Conservation (phyloP, 2,113 vertebrate genomes). For the Cephalopholis sonnerati region DNA sequence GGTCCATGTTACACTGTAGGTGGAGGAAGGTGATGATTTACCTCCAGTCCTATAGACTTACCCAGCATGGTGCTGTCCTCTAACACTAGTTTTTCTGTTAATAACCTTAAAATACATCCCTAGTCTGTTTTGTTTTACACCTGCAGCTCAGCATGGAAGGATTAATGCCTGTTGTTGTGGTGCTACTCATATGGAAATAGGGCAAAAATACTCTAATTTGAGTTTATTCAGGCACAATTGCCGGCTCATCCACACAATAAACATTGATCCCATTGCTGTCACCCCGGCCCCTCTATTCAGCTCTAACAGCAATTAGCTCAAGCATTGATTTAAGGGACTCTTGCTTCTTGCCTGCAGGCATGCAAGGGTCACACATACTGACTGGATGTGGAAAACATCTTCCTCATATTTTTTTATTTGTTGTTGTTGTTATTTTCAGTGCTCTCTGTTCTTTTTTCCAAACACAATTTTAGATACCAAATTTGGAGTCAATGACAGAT, state of each 20-base stretch:
- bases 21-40: conserved; percentile 46
- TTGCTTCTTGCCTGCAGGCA: conserved; percentile 64
- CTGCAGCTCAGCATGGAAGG: conserved; percentile 86
- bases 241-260: conserved; percentile 93
- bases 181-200: conserved; percentile 93
- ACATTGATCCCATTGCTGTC: conserved; percentile 93
- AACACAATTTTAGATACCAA: too few relatives aligned
- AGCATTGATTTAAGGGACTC: conserved; percentile 63
- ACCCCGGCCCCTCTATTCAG: conserved; percentile 82
- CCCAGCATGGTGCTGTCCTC: conserved; percentile 55
- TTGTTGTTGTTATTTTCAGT: not conserved
- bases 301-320: conserved; percentile 91
- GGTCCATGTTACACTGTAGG: not conserved
- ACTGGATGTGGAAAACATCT: conserved; percentile 32
- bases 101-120: conserved; percentile 66
- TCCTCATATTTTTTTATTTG: not conserved
- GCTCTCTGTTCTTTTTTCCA: not conserved
- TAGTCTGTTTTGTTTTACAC: conserved; percentile 73
- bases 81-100: conserved; percentile 55
- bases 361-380: conserved; percentile 28
- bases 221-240: conserved; percentile 93
- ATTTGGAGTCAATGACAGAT: not conserved
- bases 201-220: conserved; percentile 89
- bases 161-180: conserved; percentile 88
- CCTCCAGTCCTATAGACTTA: conserved; percentile 18